Base-by-base conservation (phyloP, 2,113 vertebrate species). In the Eretmochelys imbricata region DNA sequence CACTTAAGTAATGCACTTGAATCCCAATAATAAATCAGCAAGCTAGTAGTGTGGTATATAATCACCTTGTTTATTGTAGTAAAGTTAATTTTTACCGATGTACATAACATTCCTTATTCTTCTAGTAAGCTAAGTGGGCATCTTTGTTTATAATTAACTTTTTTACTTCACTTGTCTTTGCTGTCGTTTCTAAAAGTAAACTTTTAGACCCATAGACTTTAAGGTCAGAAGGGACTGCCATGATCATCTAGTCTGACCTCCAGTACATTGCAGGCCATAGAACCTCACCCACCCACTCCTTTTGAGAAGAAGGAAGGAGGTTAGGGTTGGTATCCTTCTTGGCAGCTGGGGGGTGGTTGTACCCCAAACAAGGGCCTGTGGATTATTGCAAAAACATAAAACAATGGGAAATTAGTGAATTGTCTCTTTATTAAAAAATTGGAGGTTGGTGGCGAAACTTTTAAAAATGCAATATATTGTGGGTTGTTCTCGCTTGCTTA, bases 381-480 rank as follows among this genome's bases (percentile, higher is more conserved):
- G n/a, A 75, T 24, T 42, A 42, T 3, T 78, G 5, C n/a, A 62
- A 76, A 17, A 38, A 38, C 3, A 2, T 0, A 80, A 80, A 20
- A 91, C 38, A 22, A 38, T 8, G 53, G 54, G 16, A 83, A 42
- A 20, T 85, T 20, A 24, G 69, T 42, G 25, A 2, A 16, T 16
- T 85, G 38, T 82, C 10, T 1, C 42, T 84, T n/a, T 82, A 22
- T 55, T 76, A 2, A 38, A 42, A 31, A 87, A 8, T 69, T 90
- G 54, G 31, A 76, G 55, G 46, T 46, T 86, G 62, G 1, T 17
- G 25, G 29, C 81, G 84, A 89, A 31, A 0, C 80, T 84, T 78
- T 85, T 78, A 19, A 55, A 81, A 6, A 49, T 50, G 2, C 17
- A 2, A 0, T 22, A 3, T 31, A n/a, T 53, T 42, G 16, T 35